These are phyloP conservation scores for Ooceraea biroi DNA, from an alignment of 1,140 invertebrate genomes.

Conservation along the genomic window DNA sequence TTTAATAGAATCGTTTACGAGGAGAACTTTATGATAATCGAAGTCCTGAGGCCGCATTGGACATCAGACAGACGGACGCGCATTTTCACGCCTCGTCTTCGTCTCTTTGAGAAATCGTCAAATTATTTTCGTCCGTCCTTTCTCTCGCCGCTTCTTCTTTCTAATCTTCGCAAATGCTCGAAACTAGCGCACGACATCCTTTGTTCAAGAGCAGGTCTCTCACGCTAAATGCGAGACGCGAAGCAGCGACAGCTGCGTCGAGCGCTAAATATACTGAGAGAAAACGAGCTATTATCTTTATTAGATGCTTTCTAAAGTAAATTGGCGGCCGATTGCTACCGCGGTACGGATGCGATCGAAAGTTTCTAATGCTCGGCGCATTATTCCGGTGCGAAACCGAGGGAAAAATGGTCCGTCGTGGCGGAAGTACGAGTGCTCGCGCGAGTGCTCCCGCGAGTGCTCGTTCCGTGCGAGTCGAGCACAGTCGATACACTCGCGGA, in stretches of 20 bases:
- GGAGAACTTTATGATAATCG: constrained; percentile 60
- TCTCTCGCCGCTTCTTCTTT: neutral
- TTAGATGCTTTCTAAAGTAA: constrained; percentile 51
- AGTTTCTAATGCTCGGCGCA: constrained; percentile 8
- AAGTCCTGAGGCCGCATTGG: neutral
- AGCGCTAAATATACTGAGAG: constrained; percentile 23
- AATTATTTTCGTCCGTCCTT: neutral
- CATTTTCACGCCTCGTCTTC: neutral
- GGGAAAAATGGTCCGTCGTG: neutral
- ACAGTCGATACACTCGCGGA: neutral
- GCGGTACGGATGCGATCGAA: constrained; percentile 24
- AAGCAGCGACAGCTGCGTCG: neutral
- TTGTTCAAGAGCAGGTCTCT: neutral
- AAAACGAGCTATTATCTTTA: constrained; percentile 54
- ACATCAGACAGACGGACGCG: neutral
- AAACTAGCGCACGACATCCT: neutral
- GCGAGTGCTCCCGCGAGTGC: neutral
- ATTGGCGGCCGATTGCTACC: constrained; percentile 7
- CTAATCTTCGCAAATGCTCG: neutral
- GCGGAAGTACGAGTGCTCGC: neutral
- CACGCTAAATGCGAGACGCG: neutral
- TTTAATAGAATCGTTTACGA: constrained; percentile 66
- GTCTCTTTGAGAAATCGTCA: neutral
- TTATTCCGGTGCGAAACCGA: neutral
- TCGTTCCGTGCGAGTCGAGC: no score